Base-by-base conservation (phyloP, 2,888 invertebrate species). In the Danaus chrysippus region DNA sequence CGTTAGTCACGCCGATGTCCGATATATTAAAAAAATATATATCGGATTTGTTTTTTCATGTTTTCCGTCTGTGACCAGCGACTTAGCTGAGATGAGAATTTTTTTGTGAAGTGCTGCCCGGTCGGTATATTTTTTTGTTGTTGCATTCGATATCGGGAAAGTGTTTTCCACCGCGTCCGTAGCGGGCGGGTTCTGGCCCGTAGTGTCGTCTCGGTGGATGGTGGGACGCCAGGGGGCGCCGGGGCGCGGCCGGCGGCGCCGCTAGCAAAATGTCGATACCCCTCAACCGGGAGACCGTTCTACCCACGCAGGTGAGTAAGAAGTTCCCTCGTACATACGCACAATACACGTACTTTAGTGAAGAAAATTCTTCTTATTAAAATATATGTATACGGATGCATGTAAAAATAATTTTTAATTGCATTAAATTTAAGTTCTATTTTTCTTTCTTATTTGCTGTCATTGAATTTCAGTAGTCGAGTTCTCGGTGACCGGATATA, bases 201-300 rank as follows among this genome's bases (percentile, higher is more conserved):
- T 81, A 77, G 80, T 78, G 83, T 78, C 76, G 81, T 78, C 76
- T 82, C 73, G 87, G 85, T 87, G 87, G 88, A 89, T 89, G 89
- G 87, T 83, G 83, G 80, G 83, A 80, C 83, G 83, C 81, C 86
- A 79, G 84, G 81, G 86, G 86, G 84, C 86, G 88, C 88, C 88
- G 88, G 88, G 88, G 88, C 81, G 89, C 87, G 88, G 88, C 88
- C 87, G 86, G 87, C 86, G 87, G 84, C 88, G 87, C 86, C 88
- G 86, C 84, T 87, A 77, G 86, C 85, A 81, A 89, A 87, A 91
- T 91, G 91, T 91, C 91, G 86, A 91, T 91, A 90, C 90, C 91
- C 84, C 83, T 89, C 76, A 83, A 82, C 83, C 85, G 91, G 87
- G 91, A 91, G 77, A 87, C 89, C 69, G 87, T 86, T 74, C 86